Conservation (phyloP, 2,888 invertebrate genomes). For the Liposcelis brunnea region DNA sequence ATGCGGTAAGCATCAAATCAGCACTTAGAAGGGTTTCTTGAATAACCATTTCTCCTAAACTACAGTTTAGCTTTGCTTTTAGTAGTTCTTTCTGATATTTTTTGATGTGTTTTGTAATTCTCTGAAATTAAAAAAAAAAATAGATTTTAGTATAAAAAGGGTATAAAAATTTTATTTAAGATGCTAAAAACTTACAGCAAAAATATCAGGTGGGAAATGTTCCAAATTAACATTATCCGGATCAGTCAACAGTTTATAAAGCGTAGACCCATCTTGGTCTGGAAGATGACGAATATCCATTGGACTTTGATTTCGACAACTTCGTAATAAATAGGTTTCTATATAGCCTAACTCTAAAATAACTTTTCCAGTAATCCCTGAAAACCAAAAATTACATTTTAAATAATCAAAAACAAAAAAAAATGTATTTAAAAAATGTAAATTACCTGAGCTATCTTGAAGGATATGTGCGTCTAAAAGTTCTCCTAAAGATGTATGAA, state of each 20-base stretch:
- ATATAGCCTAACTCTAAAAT: slow-evolving; percentile 37
- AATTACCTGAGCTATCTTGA: slow-evolving; percentile 29
- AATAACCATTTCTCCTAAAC: slow-evolving; percentile 29
- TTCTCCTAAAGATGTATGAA: slow-evolving; percentile 31
- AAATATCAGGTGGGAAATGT: slow-evolving; percentile 34
- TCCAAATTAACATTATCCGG: slow-evolving; percentile 41
- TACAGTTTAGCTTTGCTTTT: slow-evolving; percentile 26
- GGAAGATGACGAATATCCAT: slow-evolving; percentile 33
- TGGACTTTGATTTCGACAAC: slow-evolving; percentile 30
- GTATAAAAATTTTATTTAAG: slow-evolving; percentile 1
- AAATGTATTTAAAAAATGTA: no score
- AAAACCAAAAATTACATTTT: no score
- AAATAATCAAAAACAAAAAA: no score
- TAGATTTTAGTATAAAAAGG: slow-evolving; percentile 3
- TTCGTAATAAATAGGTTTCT: slow-evolving; percentile 34
- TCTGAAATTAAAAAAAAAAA: slow-evolving; percentile 24
- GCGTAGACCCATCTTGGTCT: slow-evolving; percentile 35
- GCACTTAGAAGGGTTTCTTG: slow-evolving; percentile 39
- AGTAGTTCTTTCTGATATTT: slow-evolving; percentile 31
- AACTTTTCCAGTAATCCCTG: slow-evolving; percentile 29
- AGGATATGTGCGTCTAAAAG: slow-evolving; percentile 36
- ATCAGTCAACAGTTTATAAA: slow-evolving; percentile 38
- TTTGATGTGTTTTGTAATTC: slow-evolving; percentile 36
- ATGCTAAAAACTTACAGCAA: slow-evolving; percentile 29
- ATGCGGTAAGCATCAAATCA: slow-evolving; percentile 39